Evolutionary conservation across 2,113 vertebrate genomes (phyloP).

Genomic region (Tachysurus vachellii): DNA sequence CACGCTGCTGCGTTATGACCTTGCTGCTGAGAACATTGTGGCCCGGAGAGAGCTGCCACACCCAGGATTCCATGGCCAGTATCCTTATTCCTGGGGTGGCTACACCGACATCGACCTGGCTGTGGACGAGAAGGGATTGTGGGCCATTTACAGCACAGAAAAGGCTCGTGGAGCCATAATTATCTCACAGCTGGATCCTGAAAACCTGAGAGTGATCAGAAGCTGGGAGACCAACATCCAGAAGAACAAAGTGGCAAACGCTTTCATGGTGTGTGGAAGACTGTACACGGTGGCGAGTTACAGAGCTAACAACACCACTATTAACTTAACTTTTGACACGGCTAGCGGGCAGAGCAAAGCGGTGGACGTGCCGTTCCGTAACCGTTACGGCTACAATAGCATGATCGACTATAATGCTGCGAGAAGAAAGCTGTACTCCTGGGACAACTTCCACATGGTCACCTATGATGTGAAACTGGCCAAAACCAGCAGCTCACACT

Average conservation of each 20-base stretch:
- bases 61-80: slow-evolving; percentile 87
- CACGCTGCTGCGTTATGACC: slow-evolving; percentile 80
- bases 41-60: slow-evolving; percentile 80
- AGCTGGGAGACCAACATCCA: slow-evolving; percentile 90
- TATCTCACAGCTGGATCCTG: slow-evolving; percentile 84
- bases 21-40: slow-evolving; percentile 74
- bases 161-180: slow-evolving; percentile 86
- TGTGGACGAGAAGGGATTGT: slow-evolving; percentile 85
- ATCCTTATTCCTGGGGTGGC: slow-evolving; percentile 91
- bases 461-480: slow-evolving; percentile 81
- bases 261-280: slow-evolving; percentile 87
- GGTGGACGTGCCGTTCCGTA: slow-evolving; percentile 79
- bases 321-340: slow-evolving; percentile 85
- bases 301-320: slow-evolving; percentile 67
- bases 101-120: slow-evolving; percentile 92
- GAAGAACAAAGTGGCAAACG: slow-evolving; percentile 86
- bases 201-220: slow-evolving; percentile 79
- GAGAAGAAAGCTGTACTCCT: slow-evolving; percentile 85
- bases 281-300: slow-evolving; percentile 91
- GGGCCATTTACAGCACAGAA: slow-evolving; percentile 90
- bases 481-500: not conserved
- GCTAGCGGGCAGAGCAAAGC: slow-evolving; percentile 69
- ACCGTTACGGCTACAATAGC: slow-evolving; percentile 87
- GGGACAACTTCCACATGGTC: slow-evolving; percentile 95
- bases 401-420: slow-evolving; percentile 90